A percentile compares a stretch with the other conserved stretches of the same genome.
phyloP scores from a whole-genome alignment of 92 coral and sea anemone species.

The Phenganax subtilis region DNA sequence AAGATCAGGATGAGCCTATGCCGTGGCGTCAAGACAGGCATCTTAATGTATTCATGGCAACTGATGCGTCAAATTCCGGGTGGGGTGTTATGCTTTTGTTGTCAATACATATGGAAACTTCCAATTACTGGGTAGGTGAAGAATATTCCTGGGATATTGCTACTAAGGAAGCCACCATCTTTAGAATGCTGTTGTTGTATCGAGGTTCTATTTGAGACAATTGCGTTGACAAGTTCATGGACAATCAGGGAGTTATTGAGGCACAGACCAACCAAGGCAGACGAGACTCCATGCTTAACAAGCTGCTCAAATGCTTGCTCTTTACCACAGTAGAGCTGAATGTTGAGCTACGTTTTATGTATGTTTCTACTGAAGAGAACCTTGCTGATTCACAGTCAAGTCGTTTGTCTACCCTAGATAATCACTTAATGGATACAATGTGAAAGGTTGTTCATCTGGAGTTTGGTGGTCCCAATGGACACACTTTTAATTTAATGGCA shows the following conservation, averaged over 20 bases:
- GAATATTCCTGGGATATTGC: constrained; percentile 42
- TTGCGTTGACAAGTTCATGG: constrained; percentile 46
- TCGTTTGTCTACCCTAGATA: constrained; percentile 38
- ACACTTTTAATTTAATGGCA: constrained; percentile 38
- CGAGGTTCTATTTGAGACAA: constrained; percentile 6
- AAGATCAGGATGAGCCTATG: no score
- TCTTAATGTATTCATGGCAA: no score
- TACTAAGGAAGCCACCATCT: constrained; percentile 45
- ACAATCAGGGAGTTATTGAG: constrained; percentile 49
- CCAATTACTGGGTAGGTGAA: constrained; percentile 49
- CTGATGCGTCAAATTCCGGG: no score
- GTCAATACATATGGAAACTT: not conserved
- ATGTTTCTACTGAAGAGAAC: constrained; percentile 31
- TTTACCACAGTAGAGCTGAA: constrained; percentile 35
- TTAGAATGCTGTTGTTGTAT: constrained; percentile 28
- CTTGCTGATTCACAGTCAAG: constrained; percentile 51
- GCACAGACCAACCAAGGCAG: constrained; percentile 47
- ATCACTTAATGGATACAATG: constrained; percentile 20
- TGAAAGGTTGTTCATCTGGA: constrained; percentile 43
- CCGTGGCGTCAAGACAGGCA: no score
- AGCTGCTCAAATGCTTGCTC: constrained; percentile 42
- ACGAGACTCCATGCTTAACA: constrained; percentile 34
- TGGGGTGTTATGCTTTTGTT: no score
- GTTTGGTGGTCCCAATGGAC: constrained; percentile 31
- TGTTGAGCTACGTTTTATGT: constrained; percentile 27